Evolutionary conservation across 2,113 vertebrate species (phyloP).

Genomic region (Amazona vittata): DNA sequence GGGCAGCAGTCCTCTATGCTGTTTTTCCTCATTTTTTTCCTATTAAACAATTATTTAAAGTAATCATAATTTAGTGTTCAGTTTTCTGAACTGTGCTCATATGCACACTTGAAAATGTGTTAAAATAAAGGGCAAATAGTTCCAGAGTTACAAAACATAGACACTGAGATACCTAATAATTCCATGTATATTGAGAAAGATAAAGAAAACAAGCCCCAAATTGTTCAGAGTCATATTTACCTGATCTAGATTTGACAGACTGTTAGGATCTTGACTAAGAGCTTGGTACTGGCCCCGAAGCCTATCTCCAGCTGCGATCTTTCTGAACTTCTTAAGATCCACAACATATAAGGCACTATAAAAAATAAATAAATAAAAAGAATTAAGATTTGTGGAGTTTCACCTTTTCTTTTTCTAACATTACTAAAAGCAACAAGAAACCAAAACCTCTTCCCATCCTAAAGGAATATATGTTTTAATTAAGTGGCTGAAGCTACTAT

Average conservation of each 20-base stretch:
- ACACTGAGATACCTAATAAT: not conserved
- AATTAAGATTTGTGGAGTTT: not conserved
- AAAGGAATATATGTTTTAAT: not conserved
- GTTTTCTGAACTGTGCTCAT: not conserved
- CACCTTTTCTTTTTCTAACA: not conserved
- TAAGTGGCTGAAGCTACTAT: not conserved
- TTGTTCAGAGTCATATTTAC: conserved; percentile 61
- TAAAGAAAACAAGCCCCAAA: not conserved
- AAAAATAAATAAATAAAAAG: not conserved
- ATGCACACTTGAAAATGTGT: not conserved
- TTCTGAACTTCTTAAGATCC: conserved; percentile 94
- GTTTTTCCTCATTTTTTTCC: not conserved
- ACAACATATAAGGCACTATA: conserved; percentile 93
- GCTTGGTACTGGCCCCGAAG: conserved; percentile 95
- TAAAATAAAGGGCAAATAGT: not conserved
- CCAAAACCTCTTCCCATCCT: not conserved
- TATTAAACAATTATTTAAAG: not conserved
- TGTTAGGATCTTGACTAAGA: conserved; percentile 95
- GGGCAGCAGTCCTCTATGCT: not conserved
- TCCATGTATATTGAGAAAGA: not conserved
- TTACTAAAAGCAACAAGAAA: not conserved
- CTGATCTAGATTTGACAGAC: conserved; percentile 96
- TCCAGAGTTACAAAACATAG: not conserved
- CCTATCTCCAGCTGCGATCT: conserved; percentile 92
- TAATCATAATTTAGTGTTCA: not conserved